A percentile compares a stretch with the other conserved stretches of the same genome.
Conservation (phyloP, 2,113 vertebrate species). For the Tinamus guttatus region DNA sequence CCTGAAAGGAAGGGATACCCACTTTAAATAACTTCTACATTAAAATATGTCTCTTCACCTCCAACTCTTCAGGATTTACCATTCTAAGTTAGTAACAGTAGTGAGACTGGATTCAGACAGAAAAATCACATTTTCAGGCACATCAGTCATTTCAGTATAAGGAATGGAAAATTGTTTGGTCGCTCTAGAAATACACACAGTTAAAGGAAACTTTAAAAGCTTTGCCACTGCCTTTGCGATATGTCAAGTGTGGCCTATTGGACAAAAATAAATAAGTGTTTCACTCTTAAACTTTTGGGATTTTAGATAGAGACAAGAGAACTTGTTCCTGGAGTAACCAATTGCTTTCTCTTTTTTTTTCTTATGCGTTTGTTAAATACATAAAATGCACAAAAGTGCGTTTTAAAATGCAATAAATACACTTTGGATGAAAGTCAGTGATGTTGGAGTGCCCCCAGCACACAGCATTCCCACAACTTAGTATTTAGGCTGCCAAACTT, state of each 20-base stretch:
- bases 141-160: background rate
- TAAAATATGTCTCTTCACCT: background rate
- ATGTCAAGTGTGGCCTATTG: background rate
- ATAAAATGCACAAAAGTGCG: no score
- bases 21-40: background rate
- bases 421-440: background rate
- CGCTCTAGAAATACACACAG: background rate
- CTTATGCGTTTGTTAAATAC: background rate
- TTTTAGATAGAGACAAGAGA: background rate
- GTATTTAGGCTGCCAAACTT: background rate
- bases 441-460: background rate
- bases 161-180: background rate
- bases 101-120: background rate
- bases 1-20: background rate
- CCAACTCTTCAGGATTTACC: background rate
- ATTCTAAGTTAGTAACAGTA: background rate
- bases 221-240: background rate
- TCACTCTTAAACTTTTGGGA: background rate
- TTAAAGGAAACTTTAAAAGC: background rate
- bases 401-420: background rate
- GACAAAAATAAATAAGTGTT: background rate
- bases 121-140: background rate
- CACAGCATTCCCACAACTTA: background rate
- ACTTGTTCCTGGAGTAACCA: background rate
- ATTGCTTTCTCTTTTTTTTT: background rate